Percentiles rank a stretch among this genome's conserved stretches.
Conservation (phyloP, 1,140 invertebrate genomes). For the Proales similis region DNA sequence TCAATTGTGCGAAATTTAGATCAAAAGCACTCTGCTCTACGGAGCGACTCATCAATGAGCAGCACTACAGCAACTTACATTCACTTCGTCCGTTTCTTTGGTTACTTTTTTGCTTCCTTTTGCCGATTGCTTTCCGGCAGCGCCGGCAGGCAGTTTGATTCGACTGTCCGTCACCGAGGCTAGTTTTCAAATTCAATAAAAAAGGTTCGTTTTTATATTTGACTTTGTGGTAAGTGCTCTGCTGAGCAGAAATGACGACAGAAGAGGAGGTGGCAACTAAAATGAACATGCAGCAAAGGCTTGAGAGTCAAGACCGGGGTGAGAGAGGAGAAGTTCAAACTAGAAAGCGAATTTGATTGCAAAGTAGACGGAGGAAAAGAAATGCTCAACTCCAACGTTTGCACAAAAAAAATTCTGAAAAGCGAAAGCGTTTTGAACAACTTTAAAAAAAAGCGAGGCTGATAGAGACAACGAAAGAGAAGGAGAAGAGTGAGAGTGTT, state of each 20-base stretch:
- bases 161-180: slow-evolving; percentile 18
- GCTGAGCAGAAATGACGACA: not conserved
- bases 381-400: no score
- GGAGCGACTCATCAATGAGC: no score
- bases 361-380: no score
- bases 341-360: no score
- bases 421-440: no score
- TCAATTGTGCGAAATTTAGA: no score
- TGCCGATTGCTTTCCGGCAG: slow-evolving; percentile 20
- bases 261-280: not conserved
- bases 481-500: no score
- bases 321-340: no score
- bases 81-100: slow-evolving; percentile 23
- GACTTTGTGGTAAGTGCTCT: not conserved
- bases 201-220: not conserved
- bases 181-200: slow-evolving; percentile 10
- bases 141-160: not conserved
- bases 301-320: not conserved
- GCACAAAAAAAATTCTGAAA: no score
- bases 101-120: slow-evolving; percentile 22
- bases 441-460: no score
- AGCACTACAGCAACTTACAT: slow-evolving; percentile 11
- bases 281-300: not conserved
- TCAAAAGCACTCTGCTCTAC: no score
- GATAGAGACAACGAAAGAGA: no score